Conservation (phyloP, 2,888 invertebrate genomes). For the Himalopsyche japonica region DNA sequence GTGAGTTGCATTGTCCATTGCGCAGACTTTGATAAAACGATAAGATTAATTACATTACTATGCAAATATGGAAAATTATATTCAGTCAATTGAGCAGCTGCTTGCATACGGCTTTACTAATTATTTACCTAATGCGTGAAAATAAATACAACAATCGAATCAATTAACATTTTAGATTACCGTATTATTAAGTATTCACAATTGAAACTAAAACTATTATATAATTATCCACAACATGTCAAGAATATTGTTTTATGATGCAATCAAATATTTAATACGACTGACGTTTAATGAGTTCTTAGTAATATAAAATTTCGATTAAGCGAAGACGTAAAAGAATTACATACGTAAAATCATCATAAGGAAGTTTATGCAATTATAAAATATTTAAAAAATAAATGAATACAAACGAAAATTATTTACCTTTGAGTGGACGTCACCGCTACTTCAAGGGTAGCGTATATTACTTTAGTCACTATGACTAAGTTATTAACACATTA, state of each 20-base stretch:
- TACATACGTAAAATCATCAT: neutral
- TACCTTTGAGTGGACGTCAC: neutral
- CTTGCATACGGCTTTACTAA: neutral
- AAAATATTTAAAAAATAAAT: neutral
- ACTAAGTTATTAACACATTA: no score
- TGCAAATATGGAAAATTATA: constrained; percentile 26
- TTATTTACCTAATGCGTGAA: neutral
- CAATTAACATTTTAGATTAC: no score
- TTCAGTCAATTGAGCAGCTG: neutral
- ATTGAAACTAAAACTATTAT: no score
- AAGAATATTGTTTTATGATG: no score
- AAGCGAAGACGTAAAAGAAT: neutral
- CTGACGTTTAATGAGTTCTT: no score
- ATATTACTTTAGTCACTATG: no score
- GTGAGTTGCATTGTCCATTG: neutral
- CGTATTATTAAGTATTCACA: no score
- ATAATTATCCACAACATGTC: no score
- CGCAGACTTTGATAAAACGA: constrained; percentile 11
- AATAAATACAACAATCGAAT: no score
- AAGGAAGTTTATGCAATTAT: neutral
- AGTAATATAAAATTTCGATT: no score
- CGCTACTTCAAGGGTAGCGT: no score
- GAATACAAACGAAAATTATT: neutral
- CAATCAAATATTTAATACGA: no score
- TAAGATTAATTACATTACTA: constrained; percentile 29